Base-by-base conservation (phyloP, 2,113 vertebrate genomes). In the Halichoeres trimaculatus region DNA sequence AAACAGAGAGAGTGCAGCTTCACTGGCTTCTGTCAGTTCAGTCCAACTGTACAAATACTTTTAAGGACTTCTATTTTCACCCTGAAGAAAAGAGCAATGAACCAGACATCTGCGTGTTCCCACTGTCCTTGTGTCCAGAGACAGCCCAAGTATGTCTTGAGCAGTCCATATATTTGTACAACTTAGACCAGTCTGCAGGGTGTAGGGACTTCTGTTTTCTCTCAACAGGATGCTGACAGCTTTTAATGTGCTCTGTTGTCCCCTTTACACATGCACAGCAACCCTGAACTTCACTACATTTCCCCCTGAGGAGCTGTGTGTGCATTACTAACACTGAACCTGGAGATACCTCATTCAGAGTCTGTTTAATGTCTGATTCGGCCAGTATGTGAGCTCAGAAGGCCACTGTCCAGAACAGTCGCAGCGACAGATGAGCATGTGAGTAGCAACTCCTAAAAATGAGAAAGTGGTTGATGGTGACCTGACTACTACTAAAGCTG, bases 1-100 rank as follows among this genome's bases (percentile, higher is more conserved):
- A 78, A 83, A 83, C 51, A 66, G 35, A 2, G 55, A 64, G 71
- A 83, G 74, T 56, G 76, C 69, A 50, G 74, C 78, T 66, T 60
- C 36, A 23, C 36, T 76, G 73, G 65, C 10, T 55, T 73, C 53
- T 62, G 65, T 82, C 82, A 66, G 60, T 1, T 4, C 35, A 1
- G 59, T 57, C 38, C 70, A 66, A 65, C 63, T 59, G 81, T 76
- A 65, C 61, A 52, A 19, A 57, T 61, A 74, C 56, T 58, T 77
- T 74, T 82, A 75, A 70, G 54, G 78, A 81, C 63, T 69, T 68
- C 51, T 2, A 4, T 50, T 80, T 70, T 47, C 65, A 56, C 58
- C 5, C 38, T 22, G 35, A 58, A 62, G 66, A 51, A 66, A 74
- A 60, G 35, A 36, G 54, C 22, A 14, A 23, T 26, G 58, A 2